Conservation (phyloP, 2,888 invertebrate species). For the Agapostemon virescens region DNA sequence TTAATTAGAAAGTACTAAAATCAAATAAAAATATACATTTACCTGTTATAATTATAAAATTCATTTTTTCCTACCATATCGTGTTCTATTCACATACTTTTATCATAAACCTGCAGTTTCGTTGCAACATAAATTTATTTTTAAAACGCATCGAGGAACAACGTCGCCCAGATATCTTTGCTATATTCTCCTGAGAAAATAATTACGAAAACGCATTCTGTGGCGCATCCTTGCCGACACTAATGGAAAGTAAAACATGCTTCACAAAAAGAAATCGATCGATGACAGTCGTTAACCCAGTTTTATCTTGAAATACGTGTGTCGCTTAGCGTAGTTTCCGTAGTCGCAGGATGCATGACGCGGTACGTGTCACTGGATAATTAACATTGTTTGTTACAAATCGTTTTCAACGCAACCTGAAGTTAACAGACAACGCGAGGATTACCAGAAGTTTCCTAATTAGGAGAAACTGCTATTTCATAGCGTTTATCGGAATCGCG, state of each 20-base stretch:
- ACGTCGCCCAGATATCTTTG: neutral
- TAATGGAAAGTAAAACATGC: neutral
- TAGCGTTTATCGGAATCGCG: constrained; percentile 33
- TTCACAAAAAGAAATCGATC: constrained; percentile 18
- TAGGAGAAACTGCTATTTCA: constrained; percentile 25
- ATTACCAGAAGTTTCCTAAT: constrained; percentile 36
- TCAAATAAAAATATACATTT: too few species aligned
- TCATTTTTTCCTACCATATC: too few species aligned
- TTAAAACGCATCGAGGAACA: neutral
- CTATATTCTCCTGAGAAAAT: neutral
- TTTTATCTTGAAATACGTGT: constrained; percentile 5
- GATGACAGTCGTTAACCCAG: constrained; percentile 25
- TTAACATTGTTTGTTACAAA: constrained; percentile 32
- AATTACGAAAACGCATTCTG: neutral
- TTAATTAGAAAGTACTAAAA: too few species aligned
- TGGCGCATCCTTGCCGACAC: neutral
- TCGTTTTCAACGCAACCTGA: constrained; percentile 22
- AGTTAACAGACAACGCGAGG: constrained; percentile 36
- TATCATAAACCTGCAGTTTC: too few species aligned
- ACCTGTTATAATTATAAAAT: too few species aligned
- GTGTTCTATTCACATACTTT: too few species aligned
- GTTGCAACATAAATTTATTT: too few species aligned
- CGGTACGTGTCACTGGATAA: constrained; percentile 40
- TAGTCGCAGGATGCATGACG: constrained; percentile 20
- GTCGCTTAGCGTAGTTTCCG: neutral